These are phyloP conservation scores for Pseudococcus viburni DNA, from an alignment of 2,888 invertebrate genomes.

Conservation along the genomic window DNA sequence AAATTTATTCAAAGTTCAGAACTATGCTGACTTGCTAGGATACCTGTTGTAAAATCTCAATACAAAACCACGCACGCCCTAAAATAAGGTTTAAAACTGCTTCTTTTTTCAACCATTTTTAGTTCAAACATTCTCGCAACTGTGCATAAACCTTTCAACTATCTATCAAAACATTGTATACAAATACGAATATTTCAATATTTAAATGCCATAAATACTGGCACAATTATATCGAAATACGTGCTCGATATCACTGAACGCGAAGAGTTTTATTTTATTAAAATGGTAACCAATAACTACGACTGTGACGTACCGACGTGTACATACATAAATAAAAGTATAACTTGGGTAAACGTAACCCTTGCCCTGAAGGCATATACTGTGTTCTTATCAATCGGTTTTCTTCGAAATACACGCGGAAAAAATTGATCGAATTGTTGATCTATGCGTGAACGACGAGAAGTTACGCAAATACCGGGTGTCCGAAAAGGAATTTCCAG, in stretches of 20 bases:
- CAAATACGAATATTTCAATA: neutral
- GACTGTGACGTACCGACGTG: neutral
- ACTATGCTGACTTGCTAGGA: no score
- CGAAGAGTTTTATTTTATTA: slow-evolving; percentile 24
- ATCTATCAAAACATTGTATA: no score
- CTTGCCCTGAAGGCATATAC: neutral
- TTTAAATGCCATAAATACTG: neutral
- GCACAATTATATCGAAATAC: neutral
- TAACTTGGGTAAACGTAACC: neutral
- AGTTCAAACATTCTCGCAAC: no score
- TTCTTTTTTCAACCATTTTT: no score
- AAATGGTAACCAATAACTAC: slow-evolving; percentile 48
- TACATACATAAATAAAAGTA: neutral
- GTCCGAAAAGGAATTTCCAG: no score
- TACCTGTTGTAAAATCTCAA: no score
- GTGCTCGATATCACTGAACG: neutral
- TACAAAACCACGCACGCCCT: no score
- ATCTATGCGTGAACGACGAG: neutral
- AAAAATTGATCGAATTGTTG: slow-evolving; percentile 14
- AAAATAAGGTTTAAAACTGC: no score
- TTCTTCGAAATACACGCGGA: neutral
- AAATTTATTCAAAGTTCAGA: no score
- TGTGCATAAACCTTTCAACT: no score
- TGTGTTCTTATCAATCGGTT: neutral
- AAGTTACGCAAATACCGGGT: neutral